Evolutionary conservation across 2,113 vertebrate species (phyloP).

Genomic region (Procapra przewalskii): DNA sequence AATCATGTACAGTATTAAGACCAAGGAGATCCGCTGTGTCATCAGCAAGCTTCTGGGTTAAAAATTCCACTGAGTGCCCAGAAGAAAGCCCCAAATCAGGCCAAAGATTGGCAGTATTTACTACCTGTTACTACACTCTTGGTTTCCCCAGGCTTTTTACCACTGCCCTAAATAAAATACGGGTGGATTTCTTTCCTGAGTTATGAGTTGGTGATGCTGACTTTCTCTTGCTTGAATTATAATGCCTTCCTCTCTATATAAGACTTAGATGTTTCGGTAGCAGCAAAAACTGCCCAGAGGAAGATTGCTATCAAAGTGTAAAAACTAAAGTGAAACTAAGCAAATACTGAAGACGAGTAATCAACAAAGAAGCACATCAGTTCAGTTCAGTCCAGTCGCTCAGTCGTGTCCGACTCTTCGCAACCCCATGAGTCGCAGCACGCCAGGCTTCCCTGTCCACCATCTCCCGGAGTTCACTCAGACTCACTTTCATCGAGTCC

Average conservation of each 20-base stretch:
- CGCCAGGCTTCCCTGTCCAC: too few relatives aligned
- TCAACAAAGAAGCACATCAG: background rate
- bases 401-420: too few relatives aligned
- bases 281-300: background rate
- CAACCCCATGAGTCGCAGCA: too few relatives aligned
- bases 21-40: background rate
- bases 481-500: too few relatives aligned
- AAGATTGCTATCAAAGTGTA: background rate
- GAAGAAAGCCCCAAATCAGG: background rate
- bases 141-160: background rate
- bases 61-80: background rate
- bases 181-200: background rate
- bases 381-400: too few relatives aligned
- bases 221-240: background rate
- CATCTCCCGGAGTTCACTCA: too few relatives aligned
- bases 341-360: background rate
- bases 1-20: background rate
- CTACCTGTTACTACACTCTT: background rate
- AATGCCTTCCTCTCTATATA: background rate
- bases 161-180: background rate
- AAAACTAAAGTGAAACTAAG: background rate
- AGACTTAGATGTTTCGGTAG: background rate
- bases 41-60: background rate
- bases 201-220: background rate
- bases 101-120: background rate